A percentile compares a stretch with the other conserved stretches of the same genome.
Evolutionary conservation across 2,888 invertebrate species (phyloP).

Genomic region (Lymantria dispar): DNA sequence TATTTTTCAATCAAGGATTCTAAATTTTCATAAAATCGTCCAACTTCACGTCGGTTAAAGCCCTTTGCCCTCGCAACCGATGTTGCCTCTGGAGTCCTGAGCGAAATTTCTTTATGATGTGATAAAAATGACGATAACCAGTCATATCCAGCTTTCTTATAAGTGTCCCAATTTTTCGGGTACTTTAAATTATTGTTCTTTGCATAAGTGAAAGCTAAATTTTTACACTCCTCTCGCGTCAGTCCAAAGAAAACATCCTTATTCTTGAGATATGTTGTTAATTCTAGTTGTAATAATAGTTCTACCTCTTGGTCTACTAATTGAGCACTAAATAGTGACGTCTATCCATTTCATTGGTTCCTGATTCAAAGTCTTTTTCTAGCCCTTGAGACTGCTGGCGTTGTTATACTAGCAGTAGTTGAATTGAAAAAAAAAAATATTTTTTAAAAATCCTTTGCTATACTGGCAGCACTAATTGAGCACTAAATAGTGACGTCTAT

Average conservation of each 20-base stretch:
- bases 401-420: too few species aligned
- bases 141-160: conserved; percentile 8
- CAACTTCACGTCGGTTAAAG: background rate
- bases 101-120: background rate
- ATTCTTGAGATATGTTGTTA: conserved; percentile 22
- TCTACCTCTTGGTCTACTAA: conserved; percentile 21
- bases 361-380: too few species aligned
- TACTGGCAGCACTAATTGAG: too few species aligned
- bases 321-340: too few species aligned
- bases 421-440: too few species aligned
- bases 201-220: conserved; percentile 21
- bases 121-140: conserved; percentile 1
- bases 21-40: background rate
- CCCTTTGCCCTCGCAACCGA: background rate
- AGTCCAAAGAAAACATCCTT: conserved; percentile 27
- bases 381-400: too few species aligned
- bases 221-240: conserved; percentile 25
- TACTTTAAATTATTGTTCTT: conserved; percentile 28
- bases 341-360: too few species aligned
- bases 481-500: too few species aligned
- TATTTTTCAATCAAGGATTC: background rate
- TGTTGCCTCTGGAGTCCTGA: background rate
- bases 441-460: too few species aligned
- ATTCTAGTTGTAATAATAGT: conserved; percentile 23
- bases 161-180: conserved; percentile 26